Percentiles rank a stretch among this genome's conserved stretches.
These are phyloP conservation scores for Agrenia bidenticulata DNA, from an alignment of 2,888 invertebrate genomes.

Conservation along the genomic window DNA sequence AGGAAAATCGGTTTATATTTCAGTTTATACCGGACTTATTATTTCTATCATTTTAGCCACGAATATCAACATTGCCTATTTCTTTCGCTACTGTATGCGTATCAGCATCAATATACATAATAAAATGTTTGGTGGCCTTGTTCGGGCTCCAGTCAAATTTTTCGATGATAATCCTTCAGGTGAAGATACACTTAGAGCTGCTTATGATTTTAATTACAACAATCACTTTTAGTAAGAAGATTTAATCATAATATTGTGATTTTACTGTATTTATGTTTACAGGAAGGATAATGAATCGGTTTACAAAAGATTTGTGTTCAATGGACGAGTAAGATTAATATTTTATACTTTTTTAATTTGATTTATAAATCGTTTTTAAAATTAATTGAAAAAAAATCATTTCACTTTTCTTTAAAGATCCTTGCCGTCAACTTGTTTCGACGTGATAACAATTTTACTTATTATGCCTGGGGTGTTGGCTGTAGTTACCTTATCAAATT, in stretches of 20 bases:
- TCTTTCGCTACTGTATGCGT: slow-evolving; percentile 56
- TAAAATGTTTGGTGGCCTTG: slow-evolving; percentile 58
- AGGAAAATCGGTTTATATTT: slow-evolving; percentile 55
- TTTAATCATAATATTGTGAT: too few relatives aligned
- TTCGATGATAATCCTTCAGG: slow-evolving; percentile 48
- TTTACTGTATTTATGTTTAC: slow-evolving; percentile 30
- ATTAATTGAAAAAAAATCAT: too few relatives aligned
- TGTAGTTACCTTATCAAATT: slow-evolving; percentile 58
- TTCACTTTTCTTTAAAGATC: too few relatives aligned
- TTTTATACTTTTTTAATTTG: too few relatives aligned
- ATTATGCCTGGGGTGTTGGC: slow-evolving; percentile 61
- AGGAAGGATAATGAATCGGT: slow-evolving; percentile 78
- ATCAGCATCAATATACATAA: slow-evolving; percentile 59
- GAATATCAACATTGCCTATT: slow-evolving; percentile 44
- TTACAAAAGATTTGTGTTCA: slow-evolving; percentile 79
- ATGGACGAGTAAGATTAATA: too few relatives aligned
- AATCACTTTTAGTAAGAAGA: too few relatives aligned
- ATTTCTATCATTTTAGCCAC: slow-evolving; percentile 26
- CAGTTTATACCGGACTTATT: slow-evolving; percentile 56
- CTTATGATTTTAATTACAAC: too few relatives aligned
- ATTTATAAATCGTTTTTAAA: too few relatives aligned
- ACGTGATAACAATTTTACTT: slow-evolving; percentile 62
- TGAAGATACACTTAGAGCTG: slow-evolving; percentile 11
- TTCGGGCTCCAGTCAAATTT: slow-evolving; percentile 57
- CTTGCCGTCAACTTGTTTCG: slow-evolving; percentile 58